A percentile compares a stretch with the other conserved stretches of the same genome.
Evolutionary conservation across 2,113 vertebrate genomes (phyloP).

Genomic region (Thermophis baileyi): DNA sequence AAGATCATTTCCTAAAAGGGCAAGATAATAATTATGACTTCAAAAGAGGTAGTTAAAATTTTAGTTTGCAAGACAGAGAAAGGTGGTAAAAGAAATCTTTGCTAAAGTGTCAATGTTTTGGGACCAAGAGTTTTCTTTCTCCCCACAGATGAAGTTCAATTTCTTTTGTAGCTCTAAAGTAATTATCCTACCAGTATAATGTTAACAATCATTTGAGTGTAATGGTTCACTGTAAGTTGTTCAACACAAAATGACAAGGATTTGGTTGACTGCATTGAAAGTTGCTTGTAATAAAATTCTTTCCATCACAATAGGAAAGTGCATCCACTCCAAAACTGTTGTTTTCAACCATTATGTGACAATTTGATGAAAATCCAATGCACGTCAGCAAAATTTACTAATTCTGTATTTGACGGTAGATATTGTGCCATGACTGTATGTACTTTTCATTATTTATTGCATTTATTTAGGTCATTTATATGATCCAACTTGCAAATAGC

Average conservation of each 20-base stretch:
- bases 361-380: neutral
- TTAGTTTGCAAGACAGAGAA: neutral
- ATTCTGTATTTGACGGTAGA: neutral
- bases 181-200: neutral
- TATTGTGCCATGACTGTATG: neutral
- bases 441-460: neutral
- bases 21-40: conserved; percentile 17
- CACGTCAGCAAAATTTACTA: neutral
- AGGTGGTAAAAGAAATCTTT: neutral
- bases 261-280: neutral
- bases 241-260: neutral
- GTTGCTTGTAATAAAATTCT: neutral
- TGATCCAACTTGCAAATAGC: neutral
- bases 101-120: neutral
- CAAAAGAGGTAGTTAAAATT: neutral
- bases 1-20: conserved; percentile 16
- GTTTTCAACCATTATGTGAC: neutral
- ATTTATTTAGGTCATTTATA: neutral
- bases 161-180: neutral
- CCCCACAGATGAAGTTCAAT: neutral
- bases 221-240: neutral
- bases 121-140: neutral
- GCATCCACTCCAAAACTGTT: neutral
- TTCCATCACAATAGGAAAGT: neutral
- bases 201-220: neutral